A percentile compares a stretch with the other conserved stretches of the same genome.
Evolutionary conservation across 2,888 invertebrate genomes (phyloP).

Genomic region (Xylocampa areola): DNA sequence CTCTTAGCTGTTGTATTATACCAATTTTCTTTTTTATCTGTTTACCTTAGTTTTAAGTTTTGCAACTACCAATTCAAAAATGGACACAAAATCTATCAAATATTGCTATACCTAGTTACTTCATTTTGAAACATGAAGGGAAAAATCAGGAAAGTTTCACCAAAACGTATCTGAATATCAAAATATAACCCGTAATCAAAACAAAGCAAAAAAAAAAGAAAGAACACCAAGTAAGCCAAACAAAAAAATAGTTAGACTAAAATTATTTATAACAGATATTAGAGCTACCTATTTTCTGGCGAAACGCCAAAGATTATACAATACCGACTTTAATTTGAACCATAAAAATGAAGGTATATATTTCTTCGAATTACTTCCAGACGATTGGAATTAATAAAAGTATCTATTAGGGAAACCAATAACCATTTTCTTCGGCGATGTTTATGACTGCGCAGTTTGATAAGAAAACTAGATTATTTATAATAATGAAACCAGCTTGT

Average conservation of each 20-base stretch:
- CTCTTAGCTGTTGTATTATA: no score
- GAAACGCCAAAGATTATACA: constrained; percentile 11
- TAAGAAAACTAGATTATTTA: no score
- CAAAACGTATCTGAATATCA: not conserved
- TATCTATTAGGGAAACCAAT: constrained; percentile 6
- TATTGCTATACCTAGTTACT: no score
- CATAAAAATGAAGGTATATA: constrained; percentile 6
- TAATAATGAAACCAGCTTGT: no score
- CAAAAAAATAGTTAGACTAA: constrained; percentile 21
- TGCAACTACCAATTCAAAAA: no score
- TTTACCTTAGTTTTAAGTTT: no score
- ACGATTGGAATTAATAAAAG: constrained; percentile 9
- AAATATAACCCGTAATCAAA: constrained; percentile 4
- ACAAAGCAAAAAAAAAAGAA: constrained; percentile 5
- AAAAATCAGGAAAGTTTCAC: not conserved
- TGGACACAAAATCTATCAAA: no score
- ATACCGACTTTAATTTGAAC: constrained; percentile 9
- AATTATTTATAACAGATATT: constrained; percentile 21
- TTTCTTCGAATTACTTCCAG: constrained; percentile 5
- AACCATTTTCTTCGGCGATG: constrained; percentile 3
- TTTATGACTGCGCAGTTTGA: constrained; percentile 1
- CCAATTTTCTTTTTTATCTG: no score
- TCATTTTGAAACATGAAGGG: no score
- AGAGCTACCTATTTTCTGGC: constrained; percentile 14
- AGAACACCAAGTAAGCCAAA: no score